phyloP scores from a whole-genome alignment of 2,113 vertebrate genomes.

The Amblyornis subalaris region DNA sequence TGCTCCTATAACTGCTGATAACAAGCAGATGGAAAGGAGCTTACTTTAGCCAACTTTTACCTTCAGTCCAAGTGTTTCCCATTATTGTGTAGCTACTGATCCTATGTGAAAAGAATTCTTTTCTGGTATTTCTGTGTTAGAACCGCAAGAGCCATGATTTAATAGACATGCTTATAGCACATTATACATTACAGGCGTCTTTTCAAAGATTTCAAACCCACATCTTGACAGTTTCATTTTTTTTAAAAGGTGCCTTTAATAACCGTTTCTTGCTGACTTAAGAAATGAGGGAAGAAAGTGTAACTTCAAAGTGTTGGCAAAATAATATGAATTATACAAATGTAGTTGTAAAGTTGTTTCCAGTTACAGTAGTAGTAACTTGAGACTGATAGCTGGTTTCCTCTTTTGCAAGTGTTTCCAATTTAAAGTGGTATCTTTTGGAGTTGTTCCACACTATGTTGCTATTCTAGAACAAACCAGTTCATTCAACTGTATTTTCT shows the following conservation, averaged over 20 bases:
- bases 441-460: not conserved
- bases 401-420: slow-evolving; percentile 37
- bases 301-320: slow-evolving; percentile 54
- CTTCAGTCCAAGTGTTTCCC: slow-evolving; percentile 57
- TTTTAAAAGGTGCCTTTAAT: slow-evolving; percentile 46
- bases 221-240: slow-evolving; percentile 51
- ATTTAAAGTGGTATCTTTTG: slow-evolving; percentile 33
- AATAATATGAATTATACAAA: slow-evolving; percentile 39
- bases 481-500: not conserved
- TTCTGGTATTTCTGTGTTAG: slow-evolving; percentile 2
- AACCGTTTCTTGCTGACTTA: slow-evolving; percentile 23
- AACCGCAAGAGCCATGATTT: slow-evolving; percentile 43
- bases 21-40: slow-evolving; percentile 61
- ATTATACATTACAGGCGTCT: not conserved
- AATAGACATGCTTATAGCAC: slow-evolving; percentile 6
- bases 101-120: slow-evolving; percentile 52
- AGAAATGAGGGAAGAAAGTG: slow-evolving; percentile 18
- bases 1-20: slow-evolving; percentile 34
- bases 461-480: not conserved
- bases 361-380: slow-evolving; percentile 52
- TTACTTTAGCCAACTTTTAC: slow-evolving; percentile 40
- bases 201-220: slow-evolving; percentile 58
- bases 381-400: slow-evolving; percentile 11
- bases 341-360: slow-evolving; percentile 53
- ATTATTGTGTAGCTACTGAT: slow-evolving; percentile 64